Evolutionary conservation across 2,113 vertebrate species (phyloP), one percentile per base, ranked within the genome.

Genomic region (Desmodus rotundus): DNA sequence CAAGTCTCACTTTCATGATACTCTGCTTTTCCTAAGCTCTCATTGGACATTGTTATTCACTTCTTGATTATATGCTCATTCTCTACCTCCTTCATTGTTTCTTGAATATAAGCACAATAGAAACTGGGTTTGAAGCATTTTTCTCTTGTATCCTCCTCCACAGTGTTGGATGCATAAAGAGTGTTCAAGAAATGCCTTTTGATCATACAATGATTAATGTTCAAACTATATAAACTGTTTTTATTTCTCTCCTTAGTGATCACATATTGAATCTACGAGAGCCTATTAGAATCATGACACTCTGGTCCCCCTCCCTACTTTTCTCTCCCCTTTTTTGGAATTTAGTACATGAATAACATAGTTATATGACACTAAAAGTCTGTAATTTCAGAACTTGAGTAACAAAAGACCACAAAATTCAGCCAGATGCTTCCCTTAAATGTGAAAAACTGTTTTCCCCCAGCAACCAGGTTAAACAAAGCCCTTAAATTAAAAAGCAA

Each of bases 401-500:
- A 93, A 94, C 45, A 93, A 91, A 91, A 20, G 52, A 86, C 14
- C 78, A 97, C 74, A 91, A 90, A 96, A 95, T 87, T 54, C 36
- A 97, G 77, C 68, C 89, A 97, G 73, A 97, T 89, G 63, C 31
- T 94, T 95, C 31, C 52, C 65, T 96, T 95, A 80, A 80, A 73
- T 38, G 31, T 95, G 77, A 94, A 97, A 94, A 92, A 82, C 45
- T 80, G 76, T 73, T 13, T 17, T 22, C 4, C 56, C 19, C 13
- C 9, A 90, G 38, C 20, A 65, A 84, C 86, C 81, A 96, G 76
- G 36, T 95, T 96, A 92, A 96, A 96, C 84, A 95, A 96, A 93
- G 76, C 70, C 84, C 65, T 93, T 96, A 96, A 97, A 90, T 85
- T 93, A 95, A 92, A 97, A 95, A 85, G 36, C 87, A 96, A 95